Base-by-base conservation (phyloP, 2,797 vertebrate species). In the Hoplostethus mediterraneus region DNA sequence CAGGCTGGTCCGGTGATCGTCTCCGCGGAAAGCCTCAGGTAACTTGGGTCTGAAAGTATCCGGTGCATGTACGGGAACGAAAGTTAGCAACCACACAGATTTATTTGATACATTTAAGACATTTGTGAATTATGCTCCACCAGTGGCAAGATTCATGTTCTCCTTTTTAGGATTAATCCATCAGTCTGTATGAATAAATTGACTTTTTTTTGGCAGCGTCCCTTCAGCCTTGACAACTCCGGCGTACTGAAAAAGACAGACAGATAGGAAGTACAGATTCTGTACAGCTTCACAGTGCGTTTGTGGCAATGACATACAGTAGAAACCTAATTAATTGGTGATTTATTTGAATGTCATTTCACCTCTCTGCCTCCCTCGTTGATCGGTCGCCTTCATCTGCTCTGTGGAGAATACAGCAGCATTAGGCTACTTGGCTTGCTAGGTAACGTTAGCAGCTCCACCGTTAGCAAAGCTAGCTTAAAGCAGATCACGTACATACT, bases 1-100 rank as follows among this genome's bases (percentile, higher is more conserved):
- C 71, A 55, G 76, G 63, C 68, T 67, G 55, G 69, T 80, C 81
- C 77, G 73, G 84, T 70, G 75, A 82, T 67, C 67, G 42, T 70
- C 31, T 66, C 47, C 63, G 70, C 61, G 36, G 56, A 68, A 71
- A 80, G 47, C 8, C 48, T 77, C 38, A 16, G 71, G 65, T 48
- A 67, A 63, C 51, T 6, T 51, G 61, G 51, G 45, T 56, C 73
- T 48, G 17, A 71, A 68, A 72, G 59, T n/a, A 63, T 17, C 48
- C 40, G n/a, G 48, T 16, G 68, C 30, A 57, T 62, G 71, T 60
- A 31, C 52, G 21, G 53, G 55, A 73, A 48, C 66, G 38, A 74
- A 81, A 64, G 74, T 56, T 66, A 1, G 3, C 36, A 59, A 54
- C 54, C 49, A 49, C 1, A 55, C 25, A 51, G 62, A 49, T 63